Percentiles rank a stretch among this genome's conserved stretches.
phyloP scores from a whole-genome alignment of 2,113 vertebrate species.

The Crotophaga sulcirostris region DNA sequence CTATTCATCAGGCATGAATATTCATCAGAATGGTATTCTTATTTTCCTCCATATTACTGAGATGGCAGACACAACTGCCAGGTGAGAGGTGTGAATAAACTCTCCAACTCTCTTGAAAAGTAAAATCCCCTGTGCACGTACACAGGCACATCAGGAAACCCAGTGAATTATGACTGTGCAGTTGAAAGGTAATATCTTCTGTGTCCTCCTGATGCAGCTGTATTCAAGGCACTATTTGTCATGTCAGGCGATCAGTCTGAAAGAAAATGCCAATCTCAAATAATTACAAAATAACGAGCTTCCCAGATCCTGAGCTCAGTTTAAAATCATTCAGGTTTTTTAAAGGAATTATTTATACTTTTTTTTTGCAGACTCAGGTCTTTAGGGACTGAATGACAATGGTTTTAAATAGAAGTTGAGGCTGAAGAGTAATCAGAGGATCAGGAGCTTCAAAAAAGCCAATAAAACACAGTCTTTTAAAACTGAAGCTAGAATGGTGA shows the following conservation, averaged over 20 bases:
- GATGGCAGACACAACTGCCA: constrained; percentile 17
- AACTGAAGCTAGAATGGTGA: neutral
- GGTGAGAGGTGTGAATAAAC: constrained; percentile 32
- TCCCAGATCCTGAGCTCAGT: neutral
- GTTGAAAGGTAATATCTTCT: neutral
- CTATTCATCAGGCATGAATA: constrained; percentile 72
- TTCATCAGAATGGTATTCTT: constrained; percentile 63
- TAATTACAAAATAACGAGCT: neutral
- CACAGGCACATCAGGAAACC: neutral
- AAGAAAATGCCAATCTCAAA: neutral
- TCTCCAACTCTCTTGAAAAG: constrained; percentile 26
- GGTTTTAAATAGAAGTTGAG: neutral
- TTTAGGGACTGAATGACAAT: neutral
- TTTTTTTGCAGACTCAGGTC: neutral
- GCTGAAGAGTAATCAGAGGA: neutral
- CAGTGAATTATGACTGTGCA: neutral
- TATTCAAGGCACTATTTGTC: neutral
- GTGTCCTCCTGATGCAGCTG: neutral
- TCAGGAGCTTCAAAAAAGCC: neutral
- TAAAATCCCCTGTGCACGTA: neutral
- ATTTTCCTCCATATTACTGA: constrained; percentile 33
- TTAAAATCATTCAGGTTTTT: neutral
- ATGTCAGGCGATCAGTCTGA: neutral
- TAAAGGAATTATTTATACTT: neutral
- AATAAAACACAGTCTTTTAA: neutral